Evolutionary conservation across 2,797 vertebrate genomes (phyloP).

Genomic region (Knipowitschia caucasica): DNA sequence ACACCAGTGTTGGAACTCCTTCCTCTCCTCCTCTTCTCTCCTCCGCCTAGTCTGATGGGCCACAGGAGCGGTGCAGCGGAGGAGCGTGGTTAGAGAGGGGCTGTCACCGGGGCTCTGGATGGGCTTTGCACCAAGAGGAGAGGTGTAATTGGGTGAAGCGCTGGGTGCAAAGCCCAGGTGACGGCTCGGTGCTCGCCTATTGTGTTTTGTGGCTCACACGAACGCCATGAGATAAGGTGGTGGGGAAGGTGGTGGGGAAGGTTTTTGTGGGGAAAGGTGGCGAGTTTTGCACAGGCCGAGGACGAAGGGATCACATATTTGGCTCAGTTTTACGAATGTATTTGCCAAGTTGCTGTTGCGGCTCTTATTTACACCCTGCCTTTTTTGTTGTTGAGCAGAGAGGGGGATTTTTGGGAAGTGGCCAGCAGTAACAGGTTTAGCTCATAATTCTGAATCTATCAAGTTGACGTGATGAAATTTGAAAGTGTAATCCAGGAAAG

Average conservation of each 20-base stretch:
- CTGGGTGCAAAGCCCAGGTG: slow-evolving; percentile 69
- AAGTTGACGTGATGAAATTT: slow-evolving; percentile 78
- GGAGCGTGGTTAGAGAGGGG: slow-evolving; percentile 67
- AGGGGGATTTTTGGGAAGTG: slow-evolving; percentile 29
- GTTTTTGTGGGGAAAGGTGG: no score
- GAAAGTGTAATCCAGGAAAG: slow-evolving; percentile 78
- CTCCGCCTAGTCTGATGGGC: slow-evolving; percentile 15
- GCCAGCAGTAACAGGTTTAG: slow-evolving; percentile 65
- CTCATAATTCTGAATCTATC: slow-evolving; percentile 68
- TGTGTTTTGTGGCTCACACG: slow-evolving; percentile 50
- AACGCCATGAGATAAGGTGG: slow-evolving; percentile 49
- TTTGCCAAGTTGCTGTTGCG: slow-evolving; percentile 25
- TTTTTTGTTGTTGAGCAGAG: slow-evolving; percentile 18
- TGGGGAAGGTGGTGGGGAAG: no score
- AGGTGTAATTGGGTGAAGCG: slow-evolving; percentile 80
- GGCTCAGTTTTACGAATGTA: slow-evolving; percentile 14
- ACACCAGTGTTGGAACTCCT: slow-evolving; percentile 20
- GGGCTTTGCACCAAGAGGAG: slow-evolving; percentile 62
- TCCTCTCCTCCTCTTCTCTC: slow-evolving; percentile 12
- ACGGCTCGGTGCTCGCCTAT: slow-evolving; percentile 57
- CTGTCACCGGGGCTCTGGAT: slow-evolving; percentile 62
- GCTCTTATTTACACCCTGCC: slow-evolving; percentile 22
- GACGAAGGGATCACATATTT: slow-evolving; percentile 10
- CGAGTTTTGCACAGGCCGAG: slow-evolving; percentile 20
- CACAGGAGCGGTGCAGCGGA: slow-evolving; percentile 46